These are phyloP conservation scores for Actias luna DNA, from an alignment of 2,888 invertebrate genomes.

Conservation along the genomic window DNA sequence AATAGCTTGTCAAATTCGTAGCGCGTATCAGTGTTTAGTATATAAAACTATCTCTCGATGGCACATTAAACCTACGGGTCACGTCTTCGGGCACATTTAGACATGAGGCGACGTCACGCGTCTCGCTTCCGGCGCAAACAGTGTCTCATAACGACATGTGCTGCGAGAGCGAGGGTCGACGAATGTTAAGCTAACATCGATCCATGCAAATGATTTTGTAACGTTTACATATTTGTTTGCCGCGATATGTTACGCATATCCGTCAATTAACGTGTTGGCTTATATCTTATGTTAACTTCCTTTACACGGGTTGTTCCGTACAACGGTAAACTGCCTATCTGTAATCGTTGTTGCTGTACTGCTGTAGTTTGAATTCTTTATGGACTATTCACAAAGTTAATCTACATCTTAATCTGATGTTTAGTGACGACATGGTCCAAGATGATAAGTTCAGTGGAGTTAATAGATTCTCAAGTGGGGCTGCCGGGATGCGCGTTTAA, in stretches of 20 bases:
- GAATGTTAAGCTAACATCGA: conserved; percentile 33
- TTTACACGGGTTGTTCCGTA: background rate
- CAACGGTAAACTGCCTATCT: conserved; percentile 4
- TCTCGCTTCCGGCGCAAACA: conserved; percentile 64
- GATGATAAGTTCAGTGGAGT: no score
- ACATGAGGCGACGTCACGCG: conserved; percentile 65
- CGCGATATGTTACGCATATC: conserved; percentile 17
- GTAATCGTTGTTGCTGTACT: background rate
- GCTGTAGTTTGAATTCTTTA: no score
- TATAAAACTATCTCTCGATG: conserved; percentile 27
- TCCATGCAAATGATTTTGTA: conserved; percentile 31
- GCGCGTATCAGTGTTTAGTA: conserved; percentile 5
- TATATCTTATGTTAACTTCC: conserved; percentile 11
- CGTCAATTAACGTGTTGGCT: conserved; percentile 18
- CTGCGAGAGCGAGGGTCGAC: conserved; percentile 34
- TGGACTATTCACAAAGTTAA: no score
- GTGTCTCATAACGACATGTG: conserved; percentile 47
- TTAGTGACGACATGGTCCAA: no score
- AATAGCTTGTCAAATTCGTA: background rate
- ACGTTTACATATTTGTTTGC: conserved; percentile 15
- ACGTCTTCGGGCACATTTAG: conserved; percentile 61
- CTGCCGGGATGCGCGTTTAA: no score
- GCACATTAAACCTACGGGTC: conserved; percentile 56
- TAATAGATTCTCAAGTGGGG: no score
- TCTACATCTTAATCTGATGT: no score